These are phyloP conservation scores for Mormyrus iriodes DNA, from an alignment of 2,113 vertebrate genomes.

Conservation along the genomic window DNA sequence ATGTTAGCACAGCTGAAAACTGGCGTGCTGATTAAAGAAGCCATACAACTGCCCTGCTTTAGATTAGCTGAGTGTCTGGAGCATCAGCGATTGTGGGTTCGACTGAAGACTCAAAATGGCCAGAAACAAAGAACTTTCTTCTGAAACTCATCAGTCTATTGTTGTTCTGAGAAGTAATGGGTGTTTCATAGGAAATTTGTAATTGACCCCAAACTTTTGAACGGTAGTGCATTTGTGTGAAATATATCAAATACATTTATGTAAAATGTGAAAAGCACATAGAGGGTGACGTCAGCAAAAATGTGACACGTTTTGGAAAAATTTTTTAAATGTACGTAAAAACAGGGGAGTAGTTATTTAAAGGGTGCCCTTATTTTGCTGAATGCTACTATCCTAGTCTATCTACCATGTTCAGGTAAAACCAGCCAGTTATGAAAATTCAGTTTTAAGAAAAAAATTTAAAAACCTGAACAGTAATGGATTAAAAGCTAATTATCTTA, in stretches of 20 bases:
- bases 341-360: not conserved
- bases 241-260: not conserved
- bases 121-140: too few species aligned
- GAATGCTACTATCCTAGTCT: not conserved
- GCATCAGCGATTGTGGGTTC: too few species aligned
- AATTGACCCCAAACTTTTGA: too few species aligned
- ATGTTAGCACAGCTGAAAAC: too few species aligned
- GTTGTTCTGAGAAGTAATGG: too few species aligned
- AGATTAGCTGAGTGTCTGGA: too few species aligned
- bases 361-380: not conserved
- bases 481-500: not conserved
- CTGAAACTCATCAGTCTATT: too few species aligned
- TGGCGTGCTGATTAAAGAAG: too few species aligned
- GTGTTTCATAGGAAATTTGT: too few species aligned
- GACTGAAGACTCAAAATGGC: too few species aligned
- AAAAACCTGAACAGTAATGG: not conserved
- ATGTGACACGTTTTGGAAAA: not conserved
- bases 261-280: not conserved
- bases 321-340: not conserved
- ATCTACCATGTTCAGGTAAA: not conserved
- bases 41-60: too few species aligned
- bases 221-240: too few species aligned
- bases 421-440: not conserved
- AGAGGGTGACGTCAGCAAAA: not conserved
- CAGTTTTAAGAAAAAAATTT: not conserved